These are phyloP conservation scores for Dolichallabes microphthalmus DNA, from an alignment of 2,113 vertebrate species.

Conservation along the genomic window DNA sequence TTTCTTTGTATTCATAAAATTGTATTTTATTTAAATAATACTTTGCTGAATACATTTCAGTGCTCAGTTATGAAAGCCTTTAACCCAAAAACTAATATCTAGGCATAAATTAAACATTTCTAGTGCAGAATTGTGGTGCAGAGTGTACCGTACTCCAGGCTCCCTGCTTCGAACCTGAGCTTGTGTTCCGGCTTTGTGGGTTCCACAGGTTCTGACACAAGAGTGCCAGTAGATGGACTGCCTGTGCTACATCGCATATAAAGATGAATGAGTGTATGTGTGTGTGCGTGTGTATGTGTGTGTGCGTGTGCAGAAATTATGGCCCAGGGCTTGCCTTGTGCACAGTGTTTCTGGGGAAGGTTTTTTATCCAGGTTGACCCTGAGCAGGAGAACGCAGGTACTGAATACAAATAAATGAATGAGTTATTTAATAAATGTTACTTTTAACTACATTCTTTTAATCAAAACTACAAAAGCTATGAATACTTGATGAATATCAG, in stretches of 20 bases:
- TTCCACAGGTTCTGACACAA: background rate
- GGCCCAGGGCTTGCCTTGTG: background rate
- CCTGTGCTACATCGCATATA: background rate
- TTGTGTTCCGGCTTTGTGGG: background rate
- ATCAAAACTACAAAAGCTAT: background rate
- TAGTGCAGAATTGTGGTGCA: background rate
- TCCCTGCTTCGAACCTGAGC: background rate
- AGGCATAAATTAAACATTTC: background rate
- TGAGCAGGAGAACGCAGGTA: background rate
- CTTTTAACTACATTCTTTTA: background rate
- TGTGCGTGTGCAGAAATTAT: no score
- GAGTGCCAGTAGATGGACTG: background rate
- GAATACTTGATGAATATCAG: background rate
- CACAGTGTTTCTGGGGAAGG: background rate
- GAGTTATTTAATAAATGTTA: background rate
- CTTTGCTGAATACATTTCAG: background rate
- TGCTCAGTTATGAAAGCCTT: background rate
- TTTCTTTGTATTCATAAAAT: background rate
- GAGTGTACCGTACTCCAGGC: background rate
- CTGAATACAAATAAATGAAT: background rate
- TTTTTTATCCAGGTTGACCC: background rate
- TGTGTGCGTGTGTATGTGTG: no score
- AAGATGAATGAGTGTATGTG: no score
- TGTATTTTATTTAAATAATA: background rate
- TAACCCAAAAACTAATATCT: background rate